Evolutionary conservation across 2,888 invertebrate species (phyloP).

Genomic region (Pachydiplax longipennis): DNA sequence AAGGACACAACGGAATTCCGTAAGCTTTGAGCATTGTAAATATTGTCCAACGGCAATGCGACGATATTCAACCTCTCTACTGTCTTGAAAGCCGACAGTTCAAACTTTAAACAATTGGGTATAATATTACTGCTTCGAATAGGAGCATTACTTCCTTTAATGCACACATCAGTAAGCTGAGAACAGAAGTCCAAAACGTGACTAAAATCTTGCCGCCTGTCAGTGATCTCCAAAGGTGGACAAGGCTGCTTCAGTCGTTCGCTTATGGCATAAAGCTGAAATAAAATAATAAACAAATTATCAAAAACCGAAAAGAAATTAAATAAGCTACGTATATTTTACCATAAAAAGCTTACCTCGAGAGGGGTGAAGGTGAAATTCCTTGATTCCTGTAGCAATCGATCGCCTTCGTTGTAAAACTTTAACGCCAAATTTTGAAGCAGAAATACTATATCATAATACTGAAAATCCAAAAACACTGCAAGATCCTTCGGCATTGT

Average conservation of each 20-base stretch:
- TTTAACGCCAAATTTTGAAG: constrained; percentile 82
- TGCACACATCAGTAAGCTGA: constrained; percentile 72
- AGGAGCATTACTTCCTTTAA: constrained; percentile 71
- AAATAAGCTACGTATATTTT: not conserved
- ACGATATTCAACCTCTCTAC: constrained; percentile 75
- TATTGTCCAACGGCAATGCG: constrained; percentile 72
- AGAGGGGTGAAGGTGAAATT: constrained; percentile 78
- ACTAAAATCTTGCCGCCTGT: constrained; percentile 86
- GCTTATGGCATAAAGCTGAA: constrained; percentile 88
- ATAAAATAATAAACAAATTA: constrained; percentile 52
- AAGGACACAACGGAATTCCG: constrained; percentile 71
- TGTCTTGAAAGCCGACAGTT: constrained; percentile 82
- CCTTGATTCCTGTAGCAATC: constrained; percentile 68
- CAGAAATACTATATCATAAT: constrained; percentile 89
- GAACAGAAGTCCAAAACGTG: constrained; percentile 89
- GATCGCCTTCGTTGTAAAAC: constrained; percentile 79
- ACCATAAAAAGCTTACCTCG: constrained; percentile 66
- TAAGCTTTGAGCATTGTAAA: constrained; percentile 68
- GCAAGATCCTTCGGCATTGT: constrained; percentile 83
- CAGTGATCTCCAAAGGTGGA: constrained; percentile 78
- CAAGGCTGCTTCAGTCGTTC: constrained; percentile 86
- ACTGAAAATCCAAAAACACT: constrained; percentile 85
- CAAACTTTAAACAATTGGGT: constrained; percentile 80
- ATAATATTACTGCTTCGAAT: constrained; percentile 85
- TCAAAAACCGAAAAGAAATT: not conserved